Conservation (phyloP, 92 coral and sea anemone genomes). For the Diadumene lineata region DNA sequence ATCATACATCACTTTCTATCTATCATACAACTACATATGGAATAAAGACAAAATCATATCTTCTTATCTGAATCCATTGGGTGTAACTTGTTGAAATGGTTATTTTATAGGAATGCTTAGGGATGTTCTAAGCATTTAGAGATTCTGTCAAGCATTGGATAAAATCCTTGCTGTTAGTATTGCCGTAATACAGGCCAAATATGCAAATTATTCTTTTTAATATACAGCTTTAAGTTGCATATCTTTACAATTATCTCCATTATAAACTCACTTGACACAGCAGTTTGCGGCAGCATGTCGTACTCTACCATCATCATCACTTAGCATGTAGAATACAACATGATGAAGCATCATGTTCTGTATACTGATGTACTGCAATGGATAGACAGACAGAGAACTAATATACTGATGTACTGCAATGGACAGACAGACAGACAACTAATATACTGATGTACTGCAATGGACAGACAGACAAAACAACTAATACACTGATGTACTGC, state of each 20-base stretch:
- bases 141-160: too few relatives aligned
- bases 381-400: conserved; percentile 22
- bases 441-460: neutral
- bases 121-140: too few relatives aligned
- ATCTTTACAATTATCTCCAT: neutral
- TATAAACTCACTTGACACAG: conserved; percentile 61
- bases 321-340: conserved; percentile 70
- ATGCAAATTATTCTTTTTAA: too few relatives aligned
- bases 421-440: neutral
- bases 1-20: neutral
- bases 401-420: conserved; percentile 50
- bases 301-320: conserved; percentile 90
- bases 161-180: too few relatives aligned
- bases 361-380: conserved; percentile 40
- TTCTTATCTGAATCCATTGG: too few relatives aligned
- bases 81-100: too few relatives aligned
- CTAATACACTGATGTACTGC: conserved; percentile 62
- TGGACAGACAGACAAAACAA: neutral
- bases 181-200: too few relatives aligned
- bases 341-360: conserved; percentile 68
- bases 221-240: neutral
- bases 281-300: conserved; percentile 91
- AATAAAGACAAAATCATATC: too few relatives aligned
- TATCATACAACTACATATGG: neutral
- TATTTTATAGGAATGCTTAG: too few relatives aligned